Base-by-base conservation (phyloP, 2,113 vertebrate species). In the Menura novaehollandiae region DNA sequence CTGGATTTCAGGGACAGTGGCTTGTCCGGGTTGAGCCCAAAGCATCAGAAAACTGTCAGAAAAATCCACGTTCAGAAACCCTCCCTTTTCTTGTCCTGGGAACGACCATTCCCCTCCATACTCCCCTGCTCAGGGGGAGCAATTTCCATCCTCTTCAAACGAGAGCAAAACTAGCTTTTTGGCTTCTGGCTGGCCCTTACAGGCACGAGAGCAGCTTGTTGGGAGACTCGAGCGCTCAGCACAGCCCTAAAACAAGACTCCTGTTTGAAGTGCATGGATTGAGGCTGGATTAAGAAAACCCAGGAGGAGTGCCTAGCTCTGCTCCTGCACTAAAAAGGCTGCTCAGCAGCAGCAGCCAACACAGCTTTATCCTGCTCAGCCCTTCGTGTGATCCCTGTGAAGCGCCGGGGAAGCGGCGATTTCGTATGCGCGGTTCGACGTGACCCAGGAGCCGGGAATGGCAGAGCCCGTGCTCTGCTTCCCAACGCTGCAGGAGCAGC, bases 361-460 rank as follows among this genome's bases (percentile, higher is more conserved):
- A 0, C 69, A 56, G 60, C 76, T 78, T 72, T 66, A 35, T n/a
- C 73, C 86, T 41, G 64, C 84, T 76, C 93, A 77, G 72, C 53
- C 47, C 39, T 30, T 30, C 3, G 0, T 17, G 49, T 18, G 28
- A 13, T 63, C 86, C 53, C 83, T 3, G 6, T 9, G 8, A 35
- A 73, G 1, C 0, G 1, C 37, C 0, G 2, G 51, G 62, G 46
- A 53, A 58, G 76, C 1, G 0, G n/a, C 1, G 0, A 56, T 89
- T 89, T 32, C 20, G 4, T 7, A 7, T 1, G n/a, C 2, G 0
- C 9, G 0, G 32, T 2, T 49, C 1, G 0, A 27, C 7, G 9
- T 24, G 74, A 67, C 43, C 21, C 2, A 0, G 30, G 32, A 71
- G 35, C 11, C 10, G 63, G 72, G 16, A 41, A 69, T 2, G 13